phyloP scores from a whole-genome alignment of 2,113 vertebrate species.

The Hemichromis elongatus region DNA sequence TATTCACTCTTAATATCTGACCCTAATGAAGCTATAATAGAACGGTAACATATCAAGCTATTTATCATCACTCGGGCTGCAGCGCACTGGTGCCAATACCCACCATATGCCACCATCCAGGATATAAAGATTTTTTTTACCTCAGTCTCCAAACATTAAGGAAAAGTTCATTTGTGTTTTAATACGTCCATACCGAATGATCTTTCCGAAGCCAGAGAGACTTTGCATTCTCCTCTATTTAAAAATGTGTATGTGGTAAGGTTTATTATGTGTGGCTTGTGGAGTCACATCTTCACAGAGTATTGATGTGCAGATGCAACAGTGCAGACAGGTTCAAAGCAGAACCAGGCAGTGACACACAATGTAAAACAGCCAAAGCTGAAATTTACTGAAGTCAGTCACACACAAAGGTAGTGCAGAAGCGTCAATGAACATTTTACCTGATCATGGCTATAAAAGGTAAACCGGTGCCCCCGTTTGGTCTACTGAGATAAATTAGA shows the following conservation, averaged over 20 bases:
- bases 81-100: neutral
- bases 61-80: slow-evolving; percentile 18
- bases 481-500: neutral
- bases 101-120: slow-evolving; percentile 9
- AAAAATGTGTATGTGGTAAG: neutral
- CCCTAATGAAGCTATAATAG: slow-evolving; percentile 32
- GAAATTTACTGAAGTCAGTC: neutral
- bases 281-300: neutral
- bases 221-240: neutral
- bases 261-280: neutral
- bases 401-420: neutral
- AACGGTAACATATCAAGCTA: neutral
- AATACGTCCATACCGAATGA: slow-evolving; percentile 11
- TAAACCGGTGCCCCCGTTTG: slow-evolving; percentile 42
- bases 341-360: neutral
- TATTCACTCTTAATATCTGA: slow-evolving; percentile 19
- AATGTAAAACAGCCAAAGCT: neutral
- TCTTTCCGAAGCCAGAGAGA: neutral
- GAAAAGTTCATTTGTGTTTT: slow-evolving; percentile 13
- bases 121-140: slow-evolving; percentile 12
- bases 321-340: neutral
- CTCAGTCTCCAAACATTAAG: neutral
- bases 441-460: neutral
- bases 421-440: neutral
- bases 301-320: neutral